Conservation (phyloP, 2,888 invertebrate species). For the Tetramorium bicarinatum region DNA sequence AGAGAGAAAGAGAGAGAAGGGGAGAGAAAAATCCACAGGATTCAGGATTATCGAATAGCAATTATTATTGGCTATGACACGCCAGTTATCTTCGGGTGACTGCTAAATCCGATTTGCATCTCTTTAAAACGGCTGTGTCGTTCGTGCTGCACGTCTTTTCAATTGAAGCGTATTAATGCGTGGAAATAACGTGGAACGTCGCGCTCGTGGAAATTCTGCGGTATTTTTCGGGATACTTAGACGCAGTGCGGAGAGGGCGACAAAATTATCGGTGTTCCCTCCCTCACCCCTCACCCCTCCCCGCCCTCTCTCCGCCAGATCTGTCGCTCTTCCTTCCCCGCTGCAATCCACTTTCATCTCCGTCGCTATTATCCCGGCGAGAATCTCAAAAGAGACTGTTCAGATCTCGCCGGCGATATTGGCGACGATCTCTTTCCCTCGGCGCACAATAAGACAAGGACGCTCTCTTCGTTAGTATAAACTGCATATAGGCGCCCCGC, state of each 20-base stretch:
- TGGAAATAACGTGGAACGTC: not conserved
- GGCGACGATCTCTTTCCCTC: slow-evolving; percentile 23
- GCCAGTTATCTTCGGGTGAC: not conserved
- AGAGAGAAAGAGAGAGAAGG: not conserved
- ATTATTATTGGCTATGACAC: slow-evolving; percentile 14
- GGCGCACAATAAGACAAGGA: slow-evolving; percentile 40
- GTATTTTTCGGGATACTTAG: slow-evolving; percentile 30
- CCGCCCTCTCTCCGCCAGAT: not conserved
- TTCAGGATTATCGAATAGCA: slow-evolving; percentile 5
- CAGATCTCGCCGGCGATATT: slow-evolving; percentile 45
- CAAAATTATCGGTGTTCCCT: slow-evolving; percentile 26
- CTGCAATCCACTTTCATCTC: slow-evolving; percentile 43
- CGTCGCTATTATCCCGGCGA: slow-evolving; percentile 31
- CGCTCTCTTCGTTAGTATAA: slow-evolving; percentile 44
- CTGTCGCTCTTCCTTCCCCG: not conserved
- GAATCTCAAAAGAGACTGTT: slow-evolving; percentile 40
- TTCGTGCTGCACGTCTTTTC: not conserved
- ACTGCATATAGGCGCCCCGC: slow-evolving; percentile 24
- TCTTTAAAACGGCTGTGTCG: not conserved
- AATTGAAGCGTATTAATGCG: not conserved
- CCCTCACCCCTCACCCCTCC: not conserved
- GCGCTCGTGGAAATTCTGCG: slow-evolving; percentile 6
- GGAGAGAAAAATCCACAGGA: not conserved
- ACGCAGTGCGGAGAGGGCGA: slow-evolving; percentile 38
- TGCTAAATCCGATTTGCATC: slow-evolving; percentile 6